Evolutionary conservation across 2,888 invertebrate species (phyloP).

Genomic region (Choristoneura rosaceana): DNA sequence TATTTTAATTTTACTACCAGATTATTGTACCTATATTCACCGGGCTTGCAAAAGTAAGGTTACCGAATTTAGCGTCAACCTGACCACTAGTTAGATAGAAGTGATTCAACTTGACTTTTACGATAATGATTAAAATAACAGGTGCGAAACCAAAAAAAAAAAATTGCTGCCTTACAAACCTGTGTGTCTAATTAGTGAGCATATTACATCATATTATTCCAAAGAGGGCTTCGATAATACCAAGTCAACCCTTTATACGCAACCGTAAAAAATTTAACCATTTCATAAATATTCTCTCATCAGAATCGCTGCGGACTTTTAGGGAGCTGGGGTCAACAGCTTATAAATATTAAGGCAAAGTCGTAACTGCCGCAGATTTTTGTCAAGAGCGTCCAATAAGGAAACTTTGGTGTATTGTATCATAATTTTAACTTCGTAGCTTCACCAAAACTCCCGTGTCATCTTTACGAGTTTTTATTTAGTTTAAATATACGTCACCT

Average conservation of each 20-base stretch:
- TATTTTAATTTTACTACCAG: too few species aligned
- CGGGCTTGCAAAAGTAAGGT: too few species aligned
- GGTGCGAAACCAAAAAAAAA: too few species aligned
- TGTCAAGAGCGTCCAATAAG: conserved; percentile 3
- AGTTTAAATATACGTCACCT: too few species aligned
- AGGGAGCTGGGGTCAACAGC: conserved; percentile 26
- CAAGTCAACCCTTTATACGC: conserved; percentile 19
- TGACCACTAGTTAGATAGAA: too few species aligned
- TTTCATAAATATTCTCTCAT: conserved; percentile 26
- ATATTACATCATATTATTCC: background rate
- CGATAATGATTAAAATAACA: too few species aligned
- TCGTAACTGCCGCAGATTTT: conserved; percentile 23
- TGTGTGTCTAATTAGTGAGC: background rate
- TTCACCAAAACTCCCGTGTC: background rate
- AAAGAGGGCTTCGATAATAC: conserved; percentile 13
- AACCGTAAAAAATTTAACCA: conserved; percentile 18
- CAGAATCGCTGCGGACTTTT: conserved; percentile 29
- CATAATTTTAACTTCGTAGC: conserved; percentile 15
- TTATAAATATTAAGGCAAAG: conserved; percentile 27
- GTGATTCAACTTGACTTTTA: too few species aligned
- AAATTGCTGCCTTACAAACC: background rate
- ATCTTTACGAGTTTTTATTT: conserved; percentile 3
- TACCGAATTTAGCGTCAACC: too few species aligned
- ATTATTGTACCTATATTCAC: too few species aligned
- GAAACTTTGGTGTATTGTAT: conserved; percentile 16